phyloP scores from a whole-genome alignment of 2,113 vertebrate species.

The Phocoena phocoena region DNA sequence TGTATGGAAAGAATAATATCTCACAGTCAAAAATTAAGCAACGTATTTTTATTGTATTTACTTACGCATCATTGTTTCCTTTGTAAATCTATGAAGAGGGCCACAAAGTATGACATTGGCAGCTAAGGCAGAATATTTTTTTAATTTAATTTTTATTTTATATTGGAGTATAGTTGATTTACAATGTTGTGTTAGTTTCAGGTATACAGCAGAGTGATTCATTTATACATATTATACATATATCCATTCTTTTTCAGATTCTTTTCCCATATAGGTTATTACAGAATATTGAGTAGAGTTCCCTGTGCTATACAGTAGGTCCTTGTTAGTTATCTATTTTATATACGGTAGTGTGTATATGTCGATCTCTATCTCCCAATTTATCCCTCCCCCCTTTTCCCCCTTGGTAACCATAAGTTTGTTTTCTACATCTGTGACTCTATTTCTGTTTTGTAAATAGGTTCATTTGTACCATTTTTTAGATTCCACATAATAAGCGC shows the following conservation, averaged over 20 bases:
- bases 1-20: neutral
- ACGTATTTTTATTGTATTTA: neutral
- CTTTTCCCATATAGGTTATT: neutral
- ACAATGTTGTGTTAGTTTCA: neutral
- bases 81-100: neutral
- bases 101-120: neutral
- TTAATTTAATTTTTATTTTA: neutral
- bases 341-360: neutral
- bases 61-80: neutral
- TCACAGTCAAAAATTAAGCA: neutral
- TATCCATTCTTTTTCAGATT: neutral
- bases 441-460: too few relatives aligned
- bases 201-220: neutral
- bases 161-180: neutral
- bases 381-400: too few relatives aligned
- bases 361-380: too few relatives aligned
- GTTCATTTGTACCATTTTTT: too few relatives aligned
- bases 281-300: neutral
- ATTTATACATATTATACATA: neutral
- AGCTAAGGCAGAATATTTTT: constrained; percentile 2
- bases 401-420: too few relatives aligned
- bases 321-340: neutral
- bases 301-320: neutral
- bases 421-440: too few relatives aligned
- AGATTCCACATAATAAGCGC: too few relatives aligned